phyloP scores from a whole-genome alignment of 2,113 vertebrate genomes.

The Xiphorhynchus elegans region DNA sequence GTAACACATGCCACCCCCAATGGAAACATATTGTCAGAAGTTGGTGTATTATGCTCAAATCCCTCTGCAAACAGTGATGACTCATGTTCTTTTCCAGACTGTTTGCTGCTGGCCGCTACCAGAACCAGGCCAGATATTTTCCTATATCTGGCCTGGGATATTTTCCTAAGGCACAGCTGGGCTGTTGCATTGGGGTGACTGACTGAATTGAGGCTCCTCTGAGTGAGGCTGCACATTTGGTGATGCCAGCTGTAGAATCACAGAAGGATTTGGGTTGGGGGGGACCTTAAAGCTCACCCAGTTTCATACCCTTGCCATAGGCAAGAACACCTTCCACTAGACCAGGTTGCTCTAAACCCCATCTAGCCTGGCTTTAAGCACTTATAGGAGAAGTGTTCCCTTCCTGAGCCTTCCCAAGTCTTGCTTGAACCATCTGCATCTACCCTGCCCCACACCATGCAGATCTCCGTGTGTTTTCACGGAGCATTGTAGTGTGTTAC shows the following conservation, averaged over 20 bases:
- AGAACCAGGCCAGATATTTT: not conserved
- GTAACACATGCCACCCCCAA: not conserved
- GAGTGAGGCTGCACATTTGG: not conserved
- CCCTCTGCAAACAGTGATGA: not conserved
- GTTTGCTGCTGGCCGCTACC: not conserved
- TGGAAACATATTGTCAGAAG: not conserved
- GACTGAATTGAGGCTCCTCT: not conserved
- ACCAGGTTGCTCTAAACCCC: not conserved
- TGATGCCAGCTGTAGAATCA: not conserved
- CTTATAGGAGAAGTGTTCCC: not conserved
- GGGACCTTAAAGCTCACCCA: not conserved
- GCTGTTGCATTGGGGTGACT: not conserved
- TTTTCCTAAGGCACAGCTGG: not conserved
- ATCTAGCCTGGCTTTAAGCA: not conserved
- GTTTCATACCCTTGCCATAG: not conserved
- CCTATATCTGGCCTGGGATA: too few relatives aligned
- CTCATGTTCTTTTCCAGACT: not conserved
- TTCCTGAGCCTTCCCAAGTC: not conserved
- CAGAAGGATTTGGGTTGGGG: not conserved
- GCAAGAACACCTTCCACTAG: not conserved
- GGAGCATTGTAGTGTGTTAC: rapidly evolving
- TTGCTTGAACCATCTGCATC: not conserved
- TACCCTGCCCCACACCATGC: too few relatives aligned
- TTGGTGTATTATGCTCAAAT: not conserved
- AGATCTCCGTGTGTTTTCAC: not conserved